Conservation (phyloP, 1,140 invertebrate species). For the Drosophila repletoides region DNA sequence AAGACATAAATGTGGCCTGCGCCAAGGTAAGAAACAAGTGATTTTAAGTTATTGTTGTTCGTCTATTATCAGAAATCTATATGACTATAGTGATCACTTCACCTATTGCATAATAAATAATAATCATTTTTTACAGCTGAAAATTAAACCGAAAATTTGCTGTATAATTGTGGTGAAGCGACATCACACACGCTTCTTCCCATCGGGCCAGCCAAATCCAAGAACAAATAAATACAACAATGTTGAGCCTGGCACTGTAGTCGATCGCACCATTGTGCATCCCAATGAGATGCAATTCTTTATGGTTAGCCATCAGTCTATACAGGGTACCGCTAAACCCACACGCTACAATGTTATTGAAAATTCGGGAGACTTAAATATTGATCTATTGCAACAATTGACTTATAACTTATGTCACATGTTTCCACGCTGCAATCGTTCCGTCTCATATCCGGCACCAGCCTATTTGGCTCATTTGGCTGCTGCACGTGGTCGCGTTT, state of each 20-base stretch:
- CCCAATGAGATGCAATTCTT: constrained; percentile 93
- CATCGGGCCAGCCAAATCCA: constrained; percentile 24
- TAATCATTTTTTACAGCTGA: constrained; percentile 26
- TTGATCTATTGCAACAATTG: constrained; percentile 91
- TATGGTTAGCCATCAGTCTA: constrained; percentile 87
- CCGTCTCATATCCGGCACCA: constrained; percentile 96
- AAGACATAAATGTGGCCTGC: constrained; percentile 53
- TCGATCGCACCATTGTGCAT: constrained; percentile 92
- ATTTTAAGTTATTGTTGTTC: too few species aligned
- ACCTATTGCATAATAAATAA: too few species aligned
- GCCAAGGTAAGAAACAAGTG: constrained; percentile 26
- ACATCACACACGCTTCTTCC: constrained; percentile 93
- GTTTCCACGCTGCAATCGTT: constrained; percentile 92
- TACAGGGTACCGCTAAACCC: constrained; percentile 93
- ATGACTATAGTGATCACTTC: too few species aligned
- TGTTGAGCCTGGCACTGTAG: constrained; percentile 90
- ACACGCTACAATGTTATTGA: constrained; percentile 94
- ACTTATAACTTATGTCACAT: constrained; percentile 95
- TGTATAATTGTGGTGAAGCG: constrained; percentile 95
- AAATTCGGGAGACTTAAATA: constrained; percentile 89
- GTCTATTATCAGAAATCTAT: too few species aligned
- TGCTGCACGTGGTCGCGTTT: constrained; percentile 89
- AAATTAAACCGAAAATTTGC: constrained; percentile 86
- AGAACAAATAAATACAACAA: constrained; percentile 86
- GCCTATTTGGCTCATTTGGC: constrained; percentile 97